Evolutionary conservation across 2,797 vertebrate species (phyloP).

Genomic region (Lycodopsis pacificus): DNA sequence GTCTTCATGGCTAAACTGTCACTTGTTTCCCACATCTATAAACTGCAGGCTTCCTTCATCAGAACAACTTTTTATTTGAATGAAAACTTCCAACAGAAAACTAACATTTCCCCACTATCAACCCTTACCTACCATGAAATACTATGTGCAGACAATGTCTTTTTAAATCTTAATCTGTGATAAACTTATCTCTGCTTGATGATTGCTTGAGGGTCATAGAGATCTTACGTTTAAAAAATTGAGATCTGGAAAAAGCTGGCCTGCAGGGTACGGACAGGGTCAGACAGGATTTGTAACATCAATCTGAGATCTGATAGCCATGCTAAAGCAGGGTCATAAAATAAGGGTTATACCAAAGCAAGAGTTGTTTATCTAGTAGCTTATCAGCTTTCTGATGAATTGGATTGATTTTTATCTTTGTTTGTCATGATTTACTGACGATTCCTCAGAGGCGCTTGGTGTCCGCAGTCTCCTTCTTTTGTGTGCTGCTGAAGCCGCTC

Average conservation of each 20-base stretch:
- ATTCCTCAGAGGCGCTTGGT: slow-evolving; percentile 13
- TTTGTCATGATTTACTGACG: slow-evolving; percentile 24
- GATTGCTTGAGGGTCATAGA: slow-evolving; percentile 7
- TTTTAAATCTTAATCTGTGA: slow-evolving; percentile 2
- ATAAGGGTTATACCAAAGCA: slow-evolving; percentile 13
- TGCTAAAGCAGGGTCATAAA: slow-evolving; percentile 31
- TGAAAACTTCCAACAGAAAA: neutral
- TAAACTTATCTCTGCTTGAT: neutral
- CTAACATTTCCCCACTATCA: neutral
- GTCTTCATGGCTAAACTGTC: neutral
- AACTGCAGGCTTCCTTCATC: neutral
- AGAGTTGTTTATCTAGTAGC: slow-evolving; percentile 41
- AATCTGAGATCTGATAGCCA: slow-evolving; percentile 38
- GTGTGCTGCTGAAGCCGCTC: neutral
- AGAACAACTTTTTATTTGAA: neutral
- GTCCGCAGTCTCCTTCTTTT: slow-evolving; percentile 21
- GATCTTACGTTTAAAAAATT: slow-evolving; percentile 19
- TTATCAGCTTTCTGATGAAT: slow-evolving; percentile 47
- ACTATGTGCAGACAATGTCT: neutral
- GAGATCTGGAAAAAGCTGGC: neutral
- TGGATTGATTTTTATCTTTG: slow-evolving; percentile 39
- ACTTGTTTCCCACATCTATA: neutral
- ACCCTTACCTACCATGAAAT: neutral
- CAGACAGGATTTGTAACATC: slow-evolving; percentile 28
- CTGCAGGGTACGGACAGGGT: neutral